Evolutionary conservation across 37 sponge, comb jelly and placozoan genomes (phyloP), one percentile per base, ranked within the genome.

Genomic region (Dysidea cf. avara): DNA sequence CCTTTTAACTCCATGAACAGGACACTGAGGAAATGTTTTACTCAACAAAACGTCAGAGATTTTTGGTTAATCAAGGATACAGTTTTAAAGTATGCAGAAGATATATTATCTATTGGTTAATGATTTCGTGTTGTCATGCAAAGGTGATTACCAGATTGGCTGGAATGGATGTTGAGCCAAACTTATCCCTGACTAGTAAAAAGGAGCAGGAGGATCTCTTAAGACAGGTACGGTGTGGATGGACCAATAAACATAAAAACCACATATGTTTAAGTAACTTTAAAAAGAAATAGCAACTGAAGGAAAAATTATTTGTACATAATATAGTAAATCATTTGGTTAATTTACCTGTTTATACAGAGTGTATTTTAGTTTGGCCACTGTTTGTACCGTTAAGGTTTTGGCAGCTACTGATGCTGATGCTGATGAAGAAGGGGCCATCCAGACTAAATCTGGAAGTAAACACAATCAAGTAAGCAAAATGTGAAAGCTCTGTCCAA

Each of bases 21-120:
- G 99, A 97, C 69, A 97, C 99, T 0, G 92, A 97, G 56, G 99
- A 97, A 57, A 94, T 94, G 99, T 78, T 91, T 61, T 97, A 85
- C 76, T 94, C 95, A 32, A 86, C 88, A 35, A 97, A 97, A 71
- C 72, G 99, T 40, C 99, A 97, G 72, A 69, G 95, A 40, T 97
- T 97, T 62, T 82, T 97, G 7, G 92, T 97, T 14, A 93, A 97
- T 76, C 99, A 97, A 68, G 99, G 99, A 60, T 97, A 97, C 84
- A 90, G 92, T 71, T 97, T 93, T 73, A 94, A 97, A 79, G 97
- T 96, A 34, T n/a, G 2, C 18, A n/a, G n/a, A n/a, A n/a, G n/a
- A n/a, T n/a, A n/a, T n/a, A n/a, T n/a, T n/a, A n/a, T n/a, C n/a
- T n/a, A n/a, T n/a, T n/a, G n/a, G n/a, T n/a, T n/a, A n/a, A n/a